Percentiles rank a stretch among this genome's conserved stretches.
Conservation (phyloP, 2,888 invertebrate genomes). For the Microctonus hyperodae region DNA sequence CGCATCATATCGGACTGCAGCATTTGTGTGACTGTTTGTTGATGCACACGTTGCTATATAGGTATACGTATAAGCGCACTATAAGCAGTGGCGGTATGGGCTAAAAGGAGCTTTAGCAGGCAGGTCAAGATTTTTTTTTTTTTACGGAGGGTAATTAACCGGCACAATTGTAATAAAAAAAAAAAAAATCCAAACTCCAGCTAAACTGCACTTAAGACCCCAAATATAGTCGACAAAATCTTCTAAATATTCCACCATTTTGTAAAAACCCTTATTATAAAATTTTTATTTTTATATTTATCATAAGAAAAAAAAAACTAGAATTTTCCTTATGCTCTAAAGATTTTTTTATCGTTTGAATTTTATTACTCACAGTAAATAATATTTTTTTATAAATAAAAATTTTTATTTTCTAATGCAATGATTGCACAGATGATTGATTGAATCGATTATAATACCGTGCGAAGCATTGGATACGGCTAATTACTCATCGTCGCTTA, state of each 20-base stretch:
- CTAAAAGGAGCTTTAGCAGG: neutral
- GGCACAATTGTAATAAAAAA: neutral
- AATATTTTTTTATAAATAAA: neutral
- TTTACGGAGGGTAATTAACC: constrained; percentile 4
- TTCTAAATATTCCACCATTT: neutral
- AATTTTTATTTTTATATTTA: neutral
- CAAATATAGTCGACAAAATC: neutral
- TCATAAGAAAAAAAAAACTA: too few relatives aligned
- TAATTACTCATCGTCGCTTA: constrained; percentile 24
- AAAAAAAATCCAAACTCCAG: neutral
- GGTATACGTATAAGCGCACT: neutral
- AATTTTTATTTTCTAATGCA: neutral
- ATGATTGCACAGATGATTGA: constrained; percentile 10
- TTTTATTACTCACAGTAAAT: neutral
- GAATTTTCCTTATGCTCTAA: neutral
- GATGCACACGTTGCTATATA: neutral
- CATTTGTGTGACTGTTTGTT: neutral
- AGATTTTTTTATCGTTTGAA: neutral
- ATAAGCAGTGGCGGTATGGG: neutral
- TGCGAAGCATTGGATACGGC: neutral
- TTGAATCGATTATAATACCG: constrained; percentile 4
- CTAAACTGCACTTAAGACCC: neutral
- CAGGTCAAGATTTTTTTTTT: constrained; percentile 27
- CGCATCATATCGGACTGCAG: neutral
- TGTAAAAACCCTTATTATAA: neutral